A percentile compares a stretch with the other conserved stretches of the same genome.
These are phyloP conservation scores for Drosophila teissieri DNA, from an alignment of 1,140 invertebrate species.

Conservation along the genomic window DNA sequence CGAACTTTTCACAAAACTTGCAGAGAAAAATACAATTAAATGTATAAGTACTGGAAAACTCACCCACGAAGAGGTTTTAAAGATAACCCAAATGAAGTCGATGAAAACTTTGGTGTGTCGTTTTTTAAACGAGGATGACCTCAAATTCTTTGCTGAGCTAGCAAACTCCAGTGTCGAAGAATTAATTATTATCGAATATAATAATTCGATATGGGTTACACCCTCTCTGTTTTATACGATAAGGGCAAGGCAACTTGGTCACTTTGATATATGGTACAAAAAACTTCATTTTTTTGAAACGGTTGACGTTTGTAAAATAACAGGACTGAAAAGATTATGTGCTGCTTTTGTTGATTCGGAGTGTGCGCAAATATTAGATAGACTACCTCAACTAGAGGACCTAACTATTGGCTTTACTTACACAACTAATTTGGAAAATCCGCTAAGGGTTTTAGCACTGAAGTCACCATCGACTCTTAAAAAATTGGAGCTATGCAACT, in stretches of 20 bases:
- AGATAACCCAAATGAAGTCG: not conserved
- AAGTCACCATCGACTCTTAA: not conserved
- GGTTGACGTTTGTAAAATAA: not conserved
- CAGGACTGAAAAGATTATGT: not conserved
- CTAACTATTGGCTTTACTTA: too few species aligned
- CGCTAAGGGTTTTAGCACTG: not conserved
- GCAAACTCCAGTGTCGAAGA: constrained; percentile 8
- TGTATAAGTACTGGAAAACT: not conserved
- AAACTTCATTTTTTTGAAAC: not conserved
- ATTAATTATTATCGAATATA: not conserved
- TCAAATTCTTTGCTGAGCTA: not conserved
- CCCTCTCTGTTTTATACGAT: too few species aligned
- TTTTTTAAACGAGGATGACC: not conserved
- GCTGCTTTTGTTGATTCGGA: too few species aligned
- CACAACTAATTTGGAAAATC: too few species aligned
- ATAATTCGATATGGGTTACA: too few species aligned
- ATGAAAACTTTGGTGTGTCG: not conserved
- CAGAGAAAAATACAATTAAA: not conserved
- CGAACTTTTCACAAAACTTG: not conserved
- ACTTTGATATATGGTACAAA: too few species aligned
- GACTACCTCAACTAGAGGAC: too few species aligned
- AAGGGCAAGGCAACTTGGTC: too few species aligned
- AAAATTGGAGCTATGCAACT: not conserved
- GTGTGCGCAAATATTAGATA: too few species aligned
- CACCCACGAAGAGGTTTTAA: not conserved